A percentile compares a stretch with the other conserved stretches of the same genome.
Conservation (phyloP, 2,797 vertebrate genomes). For the Etheostoma perlongum region DNA sequence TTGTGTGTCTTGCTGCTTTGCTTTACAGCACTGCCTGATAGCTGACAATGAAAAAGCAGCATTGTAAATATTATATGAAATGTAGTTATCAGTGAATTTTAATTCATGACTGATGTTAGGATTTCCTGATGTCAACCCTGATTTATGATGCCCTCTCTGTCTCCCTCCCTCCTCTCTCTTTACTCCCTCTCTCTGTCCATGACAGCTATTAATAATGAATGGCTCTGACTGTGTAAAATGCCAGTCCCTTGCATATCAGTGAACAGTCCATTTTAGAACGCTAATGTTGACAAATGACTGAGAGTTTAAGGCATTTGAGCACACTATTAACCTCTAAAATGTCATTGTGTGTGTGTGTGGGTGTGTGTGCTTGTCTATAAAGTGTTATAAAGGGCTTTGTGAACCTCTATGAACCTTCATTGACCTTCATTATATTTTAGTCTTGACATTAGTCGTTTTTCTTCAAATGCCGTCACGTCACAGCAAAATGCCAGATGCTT, state of each 20-base stretch:
- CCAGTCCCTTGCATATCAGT: conserved; percentile 69
- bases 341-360: conserved; percentile 34
- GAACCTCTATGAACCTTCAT: conserved; percentile 53
- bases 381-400: conserved; percentile 41
- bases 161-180: conserved; percentile 4
- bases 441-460: conserved; percentile 46
- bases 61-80: conserved; percentile 11
- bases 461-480: conserved; percentile 57
- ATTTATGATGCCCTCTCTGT: conserved; percentile 50
- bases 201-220: conserved; percentile 78
- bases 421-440: conserved; percentile 67
- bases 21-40: conserved; percentile 2
- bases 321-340: conserved; percentile 74
- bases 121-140: conserved; percentile 42
- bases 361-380: conserved; percentile 20
- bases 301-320: conserved; percentile 62
- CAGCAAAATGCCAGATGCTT: conserved; percentile 28
- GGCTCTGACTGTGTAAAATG: conserved; percentile 74
- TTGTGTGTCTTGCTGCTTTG: conserved; percentile 14
- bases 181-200: conserved; percentile 23
- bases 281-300: conserved; percentile 79
- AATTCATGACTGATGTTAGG: conserved; percentile 19
- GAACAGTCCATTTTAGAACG: conserved; percentile 67
- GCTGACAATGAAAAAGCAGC: not conserved
- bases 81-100: conserved; percentile 31